Evolutionary conservation across 2,888 invertebrate species (phyloP), one percentile per base, ranked within the genome.

Genomic region (Ectropis crepuscularia): DNA sequence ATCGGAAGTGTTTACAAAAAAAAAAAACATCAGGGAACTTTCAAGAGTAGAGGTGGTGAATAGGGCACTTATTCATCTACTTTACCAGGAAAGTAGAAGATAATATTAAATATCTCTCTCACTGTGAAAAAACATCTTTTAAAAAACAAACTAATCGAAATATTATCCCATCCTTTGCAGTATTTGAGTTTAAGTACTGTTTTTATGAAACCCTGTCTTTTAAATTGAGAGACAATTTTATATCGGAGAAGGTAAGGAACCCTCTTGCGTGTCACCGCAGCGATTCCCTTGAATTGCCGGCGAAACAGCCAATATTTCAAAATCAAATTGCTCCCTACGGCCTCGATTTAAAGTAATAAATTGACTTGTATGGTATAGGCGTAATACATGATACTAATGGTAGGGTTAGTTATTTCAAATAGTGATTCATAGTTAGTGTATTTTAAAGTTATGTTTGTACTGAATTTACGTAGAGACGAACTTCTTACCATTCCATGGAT

Each of bases 231-330:
- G 63, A 63, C 63, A 67, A 63, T 67, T 67, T 67, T 60, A 57
- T 67, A 63, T 63, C 43, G 61, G 46, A 58, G 64, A 42, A 57
- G 65, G 57, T 57, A 61, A 39, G 11, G 53, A 55, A 53, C 61
- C 61, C 65, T 67, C 63, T 68, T 63, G 66, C 67, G 66, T 70
- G 70, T 65, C 66, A 55, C 70, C 67, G 58, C 61, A 67, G 28
- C 64, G 62, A 62, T 67, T 66, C 58, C 49, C 53, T 61, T 53
- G 73, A 80, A 82, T 80, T 78, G 79, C 76, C 69, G 64, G 67
- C 75, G 75, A 76, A 76, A 73, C 76, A 75, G 77, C 77, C 82
- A 75, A 83, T 85, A 86, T 83, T 84, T 85, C 83, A 83, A 83
- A 84, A 85, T 83, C 84, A 78, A 82, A 84, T 83, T 74, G 82